Evolutionary conservation across 1,140 invertebrate genomes (phyloP).

Genomic region (Calliopsis andreniformis): DNA sequence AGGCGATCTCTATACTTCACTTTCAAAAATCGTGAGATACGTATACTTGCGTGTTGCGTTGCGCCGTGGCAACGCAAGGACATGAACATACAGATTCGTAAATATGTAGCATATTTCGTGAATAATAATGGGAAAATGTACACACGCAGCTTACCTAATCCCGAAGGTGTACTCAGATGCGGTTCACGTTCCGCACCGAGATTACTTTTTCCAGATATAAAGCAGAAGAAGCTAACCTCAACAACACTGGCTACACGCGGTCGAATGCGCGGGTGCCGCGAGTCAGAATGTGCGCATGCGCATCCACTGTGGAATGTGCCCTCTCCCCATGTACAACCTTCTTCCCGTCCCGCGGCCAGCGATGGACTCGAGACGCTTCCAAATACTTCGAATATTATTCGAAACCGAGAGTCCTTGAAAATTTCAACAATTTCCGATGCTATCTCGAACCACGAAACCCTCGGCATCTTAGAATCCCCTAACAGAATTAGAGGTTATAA

Average conservation of each 20-base stretch:
- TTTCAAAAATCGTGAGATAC: neutral
- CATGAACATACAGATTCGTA: too few species aligned
- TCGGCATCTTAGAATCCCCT: neutral
- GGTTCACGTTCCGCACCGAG: slow-evolving; percentile 14
- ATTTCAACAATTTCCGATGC: neutral
- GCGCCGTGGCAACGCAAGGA: neutral
- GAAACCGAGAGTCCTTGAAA: neutral
- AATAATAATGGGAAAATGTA: slow-evolving; percentile 9
- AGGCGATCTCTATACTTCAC: neutral
- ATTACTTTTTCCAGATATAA: slow-evolving; percentile 47
- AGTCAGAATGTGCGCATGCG: slow-evolving; percentile 66
- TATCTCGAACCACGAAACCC: neutral
- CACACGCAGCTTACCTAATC: slow-evolving; percentile 3
- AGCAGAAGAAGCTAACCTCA: slow-evolving; percentile 43
- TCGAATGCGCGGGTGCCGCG: slow-evolving; percentile 67
- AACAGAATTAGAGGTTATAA: too few species aligned
- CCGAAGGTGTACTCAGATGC: neutral
- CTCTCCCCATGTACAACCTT: slow-evolving; percentile 47
- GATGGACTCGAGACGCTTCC: slow-evolving; percentile 27
- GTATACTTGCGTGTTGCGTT: too few species aligned
- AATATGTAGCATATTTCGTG: neutral
- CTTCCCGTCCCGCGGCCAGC: slow-evolving; percentile 23
- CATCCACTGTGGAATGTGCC: slow-evolving; percentile 74
- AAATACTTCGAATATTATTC: slow-evolving; percentile 23
- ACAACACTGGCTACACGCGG: slow-evolving; percentile 41